Evolutionary conservation across 1,140 invertebrate species (phyloP), one percentile per base, ranked within the genome.

Genomic region (Glossosoma conforme): DNA sequence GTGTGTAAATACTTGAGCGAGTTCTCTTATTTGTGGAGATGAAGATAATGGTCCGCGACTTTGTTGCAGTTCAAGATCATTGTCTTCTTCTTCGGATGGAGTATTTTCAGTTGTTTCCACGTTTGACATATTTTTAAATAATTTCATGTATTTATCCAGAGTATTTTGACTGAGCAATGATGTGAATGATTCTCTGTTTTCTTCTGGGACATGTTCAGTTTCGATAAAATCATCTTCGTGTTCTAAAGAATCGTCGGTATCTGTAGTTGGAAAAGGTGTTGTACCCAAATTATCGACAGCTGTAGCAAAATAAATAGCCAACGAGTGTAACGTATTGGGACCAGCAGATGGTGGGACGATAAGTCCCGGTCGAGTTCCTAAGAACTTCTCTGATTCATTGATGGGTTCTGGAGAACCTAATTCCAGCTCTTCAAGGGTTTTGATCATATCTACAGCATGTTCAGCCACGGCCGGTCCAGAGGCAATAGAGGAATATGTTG

Each of bases 1-100:
- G 58, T 87, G 81, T 1, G 86, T 89, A 61, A 91, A 91, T 1
- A 90, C 84, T 68, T 87, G 84, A 1, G 87, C 87, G 1, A 91
- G 65, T 68, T 89, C 84, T 33, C 87, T 74, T 0, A 89, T 77
- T 61, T 85, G 81, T 0, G 82, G 83, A 15, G 77, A 77, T 2
- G 74, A 72, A 10, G 74, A 73, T 3, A 81, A 47, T 2, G 78
- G 76, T 30, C 77, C 77, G 44, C 79, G 77, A 52, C 79, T 83
- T 59, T 84, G 79, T 50, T 79, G 77, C 13, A 75, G 61, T 18
- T 79, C 73, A 25, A 84, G 63, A 61, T 83, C 81, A 46, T 82
- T 79, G 2, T 61, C 65, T 17, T 80, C 73, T 35, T 52, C 56
- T 44, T 63, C 62, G 6, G 33, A 52, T 17, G 65, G 62, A 2